Percentiles rank a stretch among this genome's conserved stretches.
These are phyloP conservation scores for Caenorhabditis macrosperma DNA, from an alignment of 2,888 invertebrate genomes.

Conservation along the genomic window DNA sequence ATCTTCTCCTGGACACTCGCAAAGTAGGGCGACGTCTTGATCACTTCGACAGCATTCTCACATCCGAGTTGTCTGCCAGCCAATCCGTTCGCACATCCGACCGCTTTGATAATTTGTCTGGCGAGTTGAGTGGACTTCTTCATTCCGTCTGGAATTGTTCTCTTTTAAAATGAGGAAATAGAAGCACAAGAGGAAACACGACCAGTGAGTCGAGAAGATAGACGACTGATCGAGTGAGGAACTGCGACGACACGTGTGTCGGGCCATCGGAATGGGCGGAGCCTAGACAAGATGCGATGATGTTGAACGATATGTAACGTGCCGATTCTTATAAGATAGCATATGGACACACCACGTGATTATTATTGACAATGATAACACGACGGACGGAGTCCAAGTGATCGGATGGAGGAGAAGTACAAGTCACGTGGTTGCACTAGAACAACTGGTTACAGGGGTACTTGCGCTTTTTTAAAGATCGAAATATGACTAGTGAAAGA, in stretches of 20 bases:
- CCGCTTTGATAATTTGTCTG: constrained; percentile 63
- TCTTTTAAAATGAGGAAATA: neutral
- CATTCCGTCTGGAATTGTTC: constrained; percentile 24
- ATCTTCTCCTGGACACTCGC: constrained; percentile 57
- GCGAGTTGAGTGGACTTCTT: constrained; percentile 55
- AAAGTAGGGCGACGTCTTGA: constrained; percentile 68
- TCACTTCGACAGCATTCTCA: constrained; percentile 70
- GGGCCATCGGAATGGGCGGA: constrained; percentile 30
- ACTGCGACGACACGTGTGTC: constrained; percentile 41
- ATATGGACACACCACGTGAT: constrained; percentile 41
- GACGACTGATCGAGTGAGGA: constrained; percentile 36
- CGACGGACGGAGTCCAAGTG: constrained; percentile 12
- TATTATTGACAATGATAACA: constrained; percentile 22
- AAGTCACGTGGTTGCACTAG: constrained; percentile 41
- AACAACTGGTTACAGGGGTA: constrained; percentile 18
- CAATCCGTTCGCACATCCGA: constrained; percentile 75
- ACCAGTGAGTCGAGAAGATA: neutral
- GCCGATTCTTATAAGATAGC: constrained; percentile 43
- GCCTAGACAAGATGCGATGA: constrained; percentile 40
- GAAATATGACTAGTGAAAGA: neutral
- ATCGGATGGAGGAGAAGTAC: constrained; percentile 38
- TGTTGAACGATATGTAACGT: constrained; percentile 52
- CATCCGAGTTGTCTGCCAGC: constrained; percentile 77
- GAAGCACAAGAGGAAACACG: constrained; percentile 1
- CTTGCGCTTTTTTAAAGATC: neutral